Conservation (phyloP, 1,140 invertebrate species). For the Tenebrio molitor region DNA sequence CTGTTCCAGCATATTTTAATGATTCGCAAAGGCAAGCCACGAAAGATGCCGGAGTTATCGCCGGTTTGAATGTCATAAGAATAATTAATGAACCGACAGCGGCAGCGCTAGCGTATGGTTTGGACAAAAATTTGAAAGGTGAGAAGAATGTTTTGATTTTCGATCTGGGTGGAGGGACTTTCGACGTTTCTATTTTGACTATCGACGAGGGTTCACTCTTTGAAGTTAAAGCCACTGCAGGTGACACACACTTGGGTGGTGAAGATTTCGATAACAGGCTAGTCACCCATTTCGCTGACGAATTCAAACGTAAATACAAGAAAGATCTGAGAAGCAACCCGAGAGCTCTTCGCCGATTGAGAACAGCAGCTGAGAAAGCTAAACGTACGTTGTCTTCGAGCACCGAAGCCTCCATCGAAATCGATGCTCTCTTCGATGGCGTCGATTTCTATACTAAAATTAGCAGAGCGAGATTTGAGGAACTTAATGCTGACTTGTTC, state of each 20-base stretch:
- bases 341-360: constrained; percentile 74
- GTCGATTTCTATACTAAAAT: constrained; percentile 68
- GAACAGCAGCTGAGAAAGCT: constrained; percentile 84
- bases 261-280: constrained; percentile 76
- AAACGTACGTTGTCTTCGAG: constrained; percentile 83
- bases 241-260: constrained; percentile 71
- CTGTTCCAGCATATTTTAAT: constrained; percentile 77
- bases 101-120: constrained; percentile 79
- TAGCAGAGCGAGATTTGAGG: constrained; percentile 79
- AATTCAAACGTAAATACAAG: constrained; percentile 68
- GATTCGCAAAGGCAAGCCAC: constrained; percentile 79
- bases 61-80: constrained; percentile 76
- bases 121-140: constrained; percentile 77
- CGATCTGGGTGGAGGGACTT: constrained; percentile 75
- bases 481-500: constrained; percentile 79
- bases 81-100: constrained; percentile 84
- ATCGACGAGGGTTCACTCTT: constrained; percentile 78
- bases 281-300: constrained; percentile 73
- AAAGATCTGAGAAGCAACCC: constrained; percentile 67
- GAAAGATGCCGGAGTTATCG: constrained; percentile 75
- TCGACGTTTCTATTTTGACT: constrained; percentile 82
- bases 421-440: constrained; percentile 81
- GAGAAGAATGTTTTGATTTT: constrained; percentile 73
- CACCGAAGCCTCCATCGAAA: constrained; percentile 78
- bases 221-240: constrained; percentile 77